These are phyloP conservation scores for Drosophila parabipectinata DNA, from an alignment of 1,140 invertebrate species.

Conservation along the genomic window DNA sequence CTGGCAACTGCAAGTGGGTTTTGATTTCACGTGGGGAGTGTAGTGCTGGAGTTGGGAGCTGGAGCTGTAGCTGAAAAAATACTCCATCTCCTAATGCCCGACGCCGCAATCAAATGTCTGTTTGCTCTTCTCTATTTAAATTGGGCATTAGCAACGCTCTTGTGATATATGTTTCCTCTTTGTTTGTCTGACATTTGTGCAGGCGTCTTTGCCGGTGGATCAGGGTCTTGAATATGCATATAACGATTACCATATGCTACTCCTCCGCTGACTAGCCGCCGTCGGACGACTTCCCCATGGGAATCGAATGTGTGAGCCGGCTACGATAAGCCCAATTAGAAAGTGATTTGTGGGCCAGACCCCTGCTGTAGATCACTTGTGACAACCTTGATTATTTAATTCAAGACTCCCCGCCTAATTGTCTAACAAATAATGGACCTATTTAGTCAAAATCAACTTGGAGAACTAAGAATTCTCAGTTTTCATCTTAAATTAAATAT, in stretches of 20 bases:
- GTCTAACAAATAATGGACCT: not conserved
- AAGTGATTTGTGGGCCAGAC: constrained; percentile 38
- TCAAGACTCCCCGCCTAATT: not conserved
- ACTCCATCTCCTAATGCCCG: constrained; percentile 5
- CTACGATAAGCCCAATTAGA: constrained; percentile 36
- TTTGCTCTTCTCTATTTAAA: constrained; percentile 60
- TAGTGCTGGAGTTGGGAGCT: not conserved
- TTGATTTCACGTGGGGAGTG: constrained; percentile 50
- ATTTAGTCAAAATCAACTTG: too few relatives aligned
- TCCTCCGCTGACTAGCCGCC: not conserved
- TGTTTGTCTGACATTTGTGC: constrained; percentile 38
- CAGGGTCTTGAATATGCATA: constrained; percentile 31
- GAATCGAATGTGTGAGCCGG: constrained; percentile 21
- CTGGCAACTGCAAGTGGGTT: constrained; percentile 52
- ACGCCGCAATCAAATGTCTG: constrained; percentile 48
- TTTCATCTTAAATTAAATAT: too few relatives aligned
- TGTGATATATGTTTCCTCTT: constrained; percentile 47
- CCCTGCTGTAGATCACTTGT: constrained; percentile 29
- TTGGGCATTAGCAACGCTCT: constrained; percentile 54
- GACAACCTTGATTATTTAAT: constrained; percentile 13
- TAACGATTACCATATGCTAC: constrained; percentile 40
- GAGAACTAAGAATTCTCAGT: too few relatives aligned
- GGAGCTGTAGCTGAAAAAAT: not conserved
- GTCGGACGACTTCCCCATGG: constrained; percentile 4
- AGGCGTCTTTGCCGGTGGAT: constrained; percentile 21